Conservation (phyloP, 2,797 vertebrate species). For the Squalus acanthias region DNA sequence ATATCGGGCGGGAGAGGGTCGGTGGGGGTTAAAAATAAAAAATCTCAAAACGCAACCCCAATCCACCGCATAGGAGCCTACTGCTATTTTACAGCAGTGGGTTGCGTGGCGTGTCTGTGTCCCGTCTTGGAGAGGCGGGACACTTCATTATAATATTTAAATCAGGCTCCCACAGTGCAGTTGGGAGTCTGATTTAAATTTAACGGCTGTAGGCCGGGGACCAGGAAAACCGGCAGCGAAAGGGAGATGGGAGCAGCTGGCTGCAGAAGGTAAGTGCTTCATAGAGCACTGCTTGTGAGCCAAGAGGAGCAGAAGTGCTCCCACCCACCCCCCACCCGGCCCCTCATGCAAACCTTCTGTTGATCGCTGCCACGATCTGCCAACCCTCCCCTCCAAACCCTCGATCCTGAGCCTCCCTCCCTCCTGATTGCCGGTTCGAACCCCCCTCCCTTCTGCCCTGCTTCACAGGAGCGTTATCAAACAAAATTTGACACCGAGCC, state of each 20-base stretch:
- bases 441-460: not conserved
- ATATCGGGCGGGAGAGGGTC: no score
- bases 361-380: not conserved
- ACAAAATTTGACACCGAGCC: no score
- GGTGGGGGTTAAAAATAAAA: no score
- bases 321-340: no score
- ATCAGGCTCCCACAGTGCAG: not conserved
- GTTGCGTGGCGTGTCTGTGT: not conserved
- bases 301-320: not conserved
- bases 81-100: not conserved
- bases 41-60: no score
- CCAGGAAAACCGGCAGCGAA: not conserved
- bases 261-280: not conserved
- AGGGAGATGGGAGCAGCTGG: not conserved
- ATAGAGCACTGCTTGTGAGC: not conserved
- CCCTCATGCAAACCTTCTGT: not conserved
- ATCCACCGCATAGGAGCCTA: not conserved
- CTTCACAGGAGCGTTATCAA: no score
- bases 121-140: not conserved
- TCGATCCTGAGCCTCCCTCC: not conserved
- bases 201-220: not conserved
- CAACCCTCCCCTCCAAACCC: not conserved
- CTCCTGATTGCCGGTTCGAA: not conserved
- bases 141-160: not conserved
- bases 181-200: not conserved